A percentile compares a stretch with the other conserved stretches of the same genome.
Conservation (phyloP, 1,140 invertebrate genomes). For the Drosophila bifasciata region DNA sequence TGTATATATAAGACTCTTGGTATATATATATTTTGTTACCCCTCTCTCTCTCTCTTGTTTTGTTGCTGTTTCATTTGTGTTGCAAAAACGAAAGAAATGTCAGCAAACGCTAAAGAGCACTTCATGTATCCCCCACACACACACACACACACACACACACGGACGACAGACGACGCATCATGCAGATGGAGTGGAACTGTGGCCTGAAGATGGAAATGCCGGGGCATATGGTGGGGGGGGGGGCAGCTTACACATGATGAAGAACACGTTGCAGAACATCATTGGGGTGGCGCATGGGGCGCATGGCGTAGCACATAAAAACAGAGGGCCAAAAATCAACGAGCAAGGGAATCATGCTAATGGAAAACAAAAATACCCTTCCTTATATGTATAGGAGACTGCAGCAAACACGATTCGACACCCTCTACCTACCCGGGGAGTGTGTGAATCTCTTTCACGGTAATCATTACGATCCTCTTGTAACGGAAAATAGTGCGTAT, state of each 20-base stretch:
- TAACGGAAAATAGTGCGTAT: too few relatives aligned
- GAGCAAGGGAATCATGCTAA: constrained; percentile 17
- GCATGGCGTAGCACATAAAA: constrained; percentile 19
- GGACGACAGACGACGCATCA: constrained; percentile 45
- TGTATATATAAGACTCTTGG: constrained; percentile 7
- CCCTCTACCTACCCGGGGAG: too few relatives aligned
- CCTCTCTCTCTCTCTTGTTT: constrained; percentile 8
- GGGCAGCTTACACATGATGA: constrained; percentile 22
- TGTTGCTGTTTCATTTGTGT: constrained; percentile 18
- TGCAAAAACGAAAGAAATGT: constrained; percentile 54
- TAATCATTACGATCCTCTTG: too few relatives aligned
- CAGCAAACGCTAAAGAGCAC: constrained; percentile 81
- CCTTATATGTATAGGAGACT: neutral
- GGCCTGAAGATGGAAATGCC: constrained; percentile 1
- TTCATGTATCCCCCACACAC: constrained; percentile 55
- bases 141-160: too few relatives aligned
- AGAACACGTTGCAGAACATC: constrained; percentile 45
- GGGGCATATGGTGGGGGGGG: neutral
- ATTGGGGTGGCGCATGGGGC: constrained; percentile 34
- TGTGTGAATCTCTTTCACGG: too few relatives aligned
- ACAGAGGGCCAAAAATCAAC: constrained; percentile 40
- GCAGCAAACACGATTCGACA: neutral
- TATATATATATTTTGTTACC: constrained; percentile 25
- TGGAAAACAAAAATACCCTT: constrained; percentile 36
- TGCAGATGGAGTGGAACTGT: constrained; percentile 35